Base-by-base conservation (phyloP, 2,888 invertebrate genomes). In the Odontomyia ornata region DNA sequence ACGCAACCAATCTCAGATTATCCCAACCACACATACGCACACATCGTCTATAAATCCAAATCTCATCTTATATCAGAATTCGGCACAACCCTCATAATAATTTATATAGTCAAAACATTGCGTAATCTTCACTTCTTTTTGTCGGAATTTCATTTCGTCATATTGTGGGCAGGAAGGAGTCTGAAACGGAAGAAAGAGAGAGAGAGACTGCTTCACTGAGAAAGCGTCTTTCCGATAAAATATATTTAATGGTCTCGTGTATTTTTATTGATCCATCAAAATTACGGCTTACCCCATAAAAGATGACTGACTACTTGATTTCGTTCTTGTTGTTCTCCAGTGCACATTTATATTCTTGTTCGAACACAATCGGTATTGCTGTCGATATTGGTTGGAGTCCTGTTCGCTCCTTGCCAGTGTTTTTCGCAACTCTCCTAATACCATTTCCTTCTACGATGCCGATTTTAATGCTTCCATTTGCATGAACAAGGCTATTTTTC, bases 251-350 rank as follows among this genome's bases (percentile, higher is more conserved):
- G 60, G 25, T 7, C 60, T 60, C 60, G 25, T 21, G 60, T 60
- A 60, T 60, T 60, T 60, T 60, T 60, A 60, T 60, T 60, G 60
- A 60, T 25, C 25, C 60, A 21, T 60, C 60, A 60, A 60, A 36
- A 60, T 60, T 60, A 60, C 60, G 60, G 25, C 18, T 52, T 52
- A 18, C 52, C 9, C 15, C 52, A 52, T 52, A 25, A 60, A 60
- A 23, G 25, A 60, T 60, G 25, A 60, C 60, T 25, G 60, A 60
- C 21, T 1, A 13, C 25, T 60, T 60, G 25, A 60, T 60, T 25
- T 21, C 60, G 23, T 60, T 2, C 60, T 60, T 25, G 13, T 25
- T 25, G 60, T 60, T 18, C 52, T 52, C n/a, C 15, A 9, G 52
- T 52, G 36, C 36, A 36, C 36, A 36, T 36, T 36, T 36, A 36